These are phyloP conservation scores for Temnothorax ravouxi DNA, from an alignment of 2,888 invertebrate genomes.

Conservation along the genomic window DNA sequence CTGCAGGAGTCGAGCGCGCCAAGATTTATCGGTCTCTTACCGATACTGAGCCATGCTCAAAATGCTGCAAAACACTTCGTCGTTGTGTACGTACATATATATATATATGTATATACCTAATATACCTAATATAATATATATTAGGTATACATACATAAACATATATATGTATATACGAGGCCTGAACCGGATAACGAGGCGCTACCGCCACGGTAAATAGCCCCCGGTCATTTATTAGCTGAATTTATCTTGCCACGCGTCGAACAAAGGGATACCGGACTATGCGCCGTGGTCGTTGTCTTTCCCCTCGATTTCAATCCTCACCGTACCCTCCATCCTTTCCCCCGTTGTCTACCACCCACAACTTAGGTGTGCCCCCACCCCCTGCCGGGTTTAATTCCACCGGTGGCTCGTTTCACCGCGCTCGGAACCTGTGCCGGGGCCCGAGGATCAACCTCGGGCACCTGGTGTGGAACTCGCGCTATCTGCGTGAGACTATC, in stretches of 20 bases:
- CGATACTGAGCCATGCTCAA: constrained; percentile 84
- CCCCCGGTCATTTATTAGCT: constrained; percentile 83
- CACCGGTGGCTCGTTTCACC: constrained; percentile 38
- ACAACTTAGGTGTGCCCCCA: constrained; percentile 27
- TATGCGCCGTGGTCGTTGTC: constrained; percentile 67
- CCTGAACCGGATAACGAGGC: constrained; percentile 84
- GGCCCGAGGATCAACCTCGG: constrained; percentile 60
- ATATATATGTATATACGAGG: constrained; percentile 62
- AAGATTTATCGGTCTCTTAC: constrained; percentile 85
- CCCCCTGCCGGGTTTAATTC: constrained; percentile 27
- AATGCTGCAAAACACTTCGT: constrained; percentile 84
- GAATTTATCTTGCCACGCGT: constrained; percentile 83
- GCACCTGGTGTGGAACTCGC: constrained; percentile 71
- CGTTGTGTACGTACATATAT: constrained; percentile 70
- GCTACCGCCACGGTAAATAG: constrained; percentile 84
- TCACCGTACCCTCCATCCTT: neutral
- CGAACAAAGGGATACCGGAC: constrained; percentile 81
- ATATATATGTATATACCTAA: neutral
- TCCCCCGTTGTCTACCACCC: constrained; percentile 25
- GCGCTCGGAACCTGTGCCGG: constrained; percentile 27
- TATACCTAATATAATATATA: neutral
- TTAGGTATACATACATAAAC: neutral
- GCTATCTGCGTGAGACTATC: constrained; percentile 74
- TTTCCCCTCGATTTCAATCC: constrained; percentile 53
- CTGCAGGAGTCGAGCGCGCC: constrained; percentile 70